Percentiles rank a stretch among this genome's conserved stretches.
phyloP scores from a whole-genome alignment of 1,140 invertebrate species.

The Lepidurus arcticus region DNA sequence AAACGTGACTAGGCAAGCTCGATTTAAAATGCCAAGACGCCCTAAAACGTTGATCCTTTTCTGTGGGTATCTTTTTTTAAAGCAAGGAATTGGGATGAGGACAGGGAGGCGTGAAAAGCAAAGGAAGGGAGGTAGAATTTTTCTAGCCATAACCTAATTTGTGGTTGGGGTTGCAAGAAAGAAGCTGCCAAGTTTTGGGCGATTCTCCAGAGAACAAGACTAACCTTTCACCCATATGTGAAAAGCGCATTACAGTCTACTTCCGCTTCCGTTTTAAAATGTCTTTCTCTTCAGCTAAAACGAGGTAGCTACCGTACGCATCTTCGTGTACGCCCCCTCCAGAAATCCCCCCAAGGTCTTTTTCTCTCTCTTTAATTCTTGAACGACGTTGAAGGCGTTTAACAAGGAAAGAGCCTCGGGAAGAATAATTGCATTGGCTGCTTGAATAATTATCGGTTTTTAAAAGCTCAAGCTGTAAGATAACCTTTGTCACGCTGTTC shows the following conservation, averaged over 20 bases:
- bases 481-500: too few species aligned
- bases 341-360: background rate
- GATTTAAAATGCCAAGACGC: background rate
- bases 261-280: constrained; percentile 17
- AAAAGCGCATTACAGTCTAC: background rate
- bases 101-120: background rate
- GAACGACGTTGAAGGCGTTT: background rate
- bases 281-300: background rate
- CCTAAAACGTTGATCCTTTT: background rate
- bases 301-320: background rate
- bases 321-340: background rate
- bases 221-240: constrained; percentile 7
- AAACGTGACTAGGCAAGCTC: background rate
- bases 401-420: background rate
- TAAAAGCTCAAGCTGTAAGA: too few species aligned
- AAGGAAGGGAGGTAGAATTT: background rate
- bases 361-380: background rate
- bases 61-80: background rate
- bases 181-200: background rate
- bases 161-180: background rate
- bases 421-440: background rate
- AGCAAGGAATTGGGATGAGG: background rate
- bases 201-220: background rate
- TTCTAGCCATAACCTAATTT: background rate
- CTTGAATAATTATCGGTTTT: background rate